Base-by-base conservation (phyloP, 2,113 vertebrate species). In the Pandion haliaetus region DNA sequence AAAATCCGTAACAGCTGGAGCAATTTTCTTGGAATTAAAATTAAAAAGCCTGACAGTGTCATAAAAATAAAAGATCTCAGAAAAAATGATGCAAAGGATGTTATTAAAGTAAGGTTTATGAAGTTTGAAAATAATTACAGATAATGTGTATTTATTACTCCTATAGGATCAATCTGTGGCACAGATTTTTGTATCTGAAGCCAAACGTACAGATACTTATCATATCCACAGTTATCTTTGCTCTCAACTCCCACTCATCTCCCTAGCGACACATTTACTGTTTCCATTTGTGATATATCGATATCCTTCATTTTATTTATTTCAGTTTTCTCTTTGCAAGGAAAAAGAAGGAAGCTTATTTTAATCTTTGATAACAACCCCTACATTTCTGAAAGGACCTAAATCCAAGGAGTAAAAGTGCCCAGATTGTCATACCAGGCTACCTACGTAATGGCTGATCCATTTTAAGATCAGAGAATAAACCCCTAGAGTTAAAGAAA, bases 101-200 rank as follows among this genome's bases (percentile, higher is more conserved):
- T 96, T 96, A 91, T 92, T 90, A 92, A 97, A 95, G 96, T 70
- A 94, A 91, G 63, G 91, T 94, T 97, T 94, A 93, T 94, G 87
- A 97, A 97, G 95, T 96, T 95, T 25, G 89, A 82, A 95, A 95
- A 97, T 97, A 98, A 98, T 98, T 97, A 97, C 89, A 95, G 93
- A 95, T 97, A 97, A 97, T 95, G 82, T 58, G 54, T 92, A 97
- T 98, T 97, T 97, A 98, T 97, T 91, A 95, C 84, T 93, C 82
- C 96, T 93, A 17, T 49, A 95, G 96, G 95, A 95, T 96, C 94
- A 73, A 79, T 94, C 91, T 36, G 42, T 92, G 90, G 82, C 90
- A 98, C 83, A 79, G 89, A 77, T 91, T 90, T 91, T 88, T 84
- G 23, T 40, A 44, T 93, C 45, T 57, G 92, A 95, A 97, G 88